Base-by-base conservation (phyloP, 2,888 invertebrate genomes). In the Tetramorium bicarinatum region DNA sequence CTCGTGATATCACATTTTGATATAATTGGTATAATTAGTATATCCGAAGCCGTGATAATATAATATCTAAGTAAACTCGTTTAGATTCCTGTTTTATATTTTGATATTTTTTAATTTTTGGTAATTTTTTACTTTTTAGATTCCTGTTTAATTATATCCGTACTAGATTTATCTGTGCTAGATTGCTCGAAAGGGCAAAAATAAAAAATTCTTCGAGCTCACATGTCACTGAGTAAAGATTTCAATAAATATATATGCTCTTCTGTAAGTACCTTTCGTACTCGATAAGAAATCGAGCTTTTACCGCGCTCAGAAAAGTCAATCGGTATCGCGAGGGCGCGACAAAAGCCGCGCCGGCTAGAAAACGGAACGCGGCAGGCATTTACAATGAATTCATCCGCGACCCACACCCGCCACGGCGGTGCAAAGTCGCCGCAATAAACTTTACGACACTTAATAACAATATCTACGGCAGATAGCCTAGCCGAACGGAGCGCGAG, bases 391-490 rank as follows among this genome's bases (percentile, higher is more conserved):
- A 90, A 91, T 91, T 91, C 90, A 87, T 91, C 88, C 79, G 61
- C 89, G 90, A 87, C 84, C 84, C 88, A 91, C 88, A 87, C 89
- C 82, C 83, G 71, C 29, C 69, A 49, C 52, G 49, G 56, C 67
- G 85, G 59, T 81, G 77, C 82, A 87, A 82, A 90, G 84, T 85
- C 89, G 75, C 66, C 64, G 89, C 76, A 89, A 91, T 90, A 90
- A 90, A 90, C 82, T 90, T 90, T 90, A 90, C 88, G 90, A 90
- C 88, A 88, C 83, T 91, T 91, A 89, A 89, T 89, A 91, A 89
- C 91, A 89, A 91, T 91, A 89, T 89, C 91, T 75, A 85, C 80
- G 66, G 56, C 76, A 82, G 72, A 75, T 82, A 80, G 80, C 61
- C 67, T 81, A 41, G 56, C 15, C 79, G 71, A 86, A 83, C 80